Percentiles rank a stretch among this genome's conserved stretches.
phyloP scores from a whole-genome alignment of 2,888 invertebrate genomes.

The Bombyx huttoni region DNA sequence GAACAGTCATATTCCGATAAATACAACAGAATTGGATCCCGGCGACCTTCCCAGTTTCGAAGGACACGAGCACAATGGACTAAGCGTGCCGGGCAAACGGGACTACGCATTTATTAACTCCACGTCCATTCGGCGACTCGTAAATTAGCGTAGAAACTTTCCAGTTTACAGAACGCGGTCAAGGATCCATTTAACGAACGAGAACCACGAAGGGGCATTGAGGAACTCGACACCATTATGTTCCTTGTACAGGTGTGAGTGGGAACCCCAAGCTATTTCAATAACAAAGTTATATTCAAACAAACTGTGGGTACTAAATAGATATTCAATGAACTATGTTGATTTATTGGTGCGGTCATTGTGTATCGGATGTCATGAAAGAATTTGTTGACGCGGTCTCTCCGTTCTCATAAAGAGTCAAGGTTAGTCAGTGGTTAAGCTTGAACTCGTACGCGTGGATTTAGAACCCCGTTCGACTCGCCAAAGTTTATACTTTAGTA shows the following conservation, averaged over 20 bases:
- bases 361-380: not conserved
- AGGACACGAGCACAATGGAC: conserved; percentile 50
- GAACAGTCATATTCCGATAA: conserved; percentile 8
- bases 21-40: conserved; percentile 23
- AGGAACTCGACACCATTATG: not conserved
- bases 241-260: not conserved
- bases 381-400: not conserved
- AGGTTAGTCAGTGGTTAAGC: not conserved
- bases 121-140: conserved; percentile 25
- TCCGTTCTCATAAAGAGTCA: not conserved
- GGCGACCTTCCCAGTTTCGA: conserved; percentile 42
- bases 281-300: not conserved
- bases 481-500: too few relatives aligned
- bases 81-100: conserved; percentile 36
- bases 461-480: not conserved
- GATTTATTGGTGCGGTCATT: not conserved
- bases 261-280: not conserved
- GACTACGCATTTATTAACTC: conserved; percentile 32
- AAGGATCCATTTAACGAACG: conserved; percentile 29
- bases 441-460: not conserved
- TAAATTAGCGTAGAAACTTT: conserved; percentile 45
- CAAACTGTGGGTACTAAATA: not conserved
- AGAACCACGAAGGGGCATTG: not conserved
- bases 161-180: conserved; percentile 28
- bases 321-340: not conserved